These are phyloP conservation scores for Phacellophora camtschatica DNA, from an alignment of 30 jellyfish, hydroid and myxozoan species.

Conservation along the genomic window DNA sequence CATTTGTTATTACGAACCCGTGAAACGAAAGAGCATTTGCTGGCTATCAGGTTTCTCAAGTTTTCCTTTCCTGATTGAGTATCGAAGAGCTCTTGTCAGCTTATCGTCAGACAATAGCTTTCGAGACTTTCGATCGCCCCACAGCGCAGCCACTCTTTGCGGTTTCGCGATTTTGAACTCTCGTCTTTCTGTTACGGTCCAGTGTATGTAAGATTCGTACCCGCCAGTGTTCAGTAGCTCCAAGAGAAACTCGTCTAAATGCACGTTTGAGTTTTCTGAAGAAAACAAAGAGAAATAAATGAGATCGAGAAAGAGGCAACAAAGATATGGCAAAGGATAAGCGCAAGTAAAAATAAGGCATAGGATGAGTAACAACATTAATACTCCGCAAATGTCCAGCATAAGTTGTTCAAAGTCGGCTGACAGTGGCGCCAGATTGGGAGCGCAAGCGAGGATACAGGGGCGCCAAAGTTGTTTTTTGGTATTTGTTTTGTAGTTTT, in stretches of 20 bases:
- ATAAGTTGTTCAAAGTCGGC: no score
- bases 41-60: slow-evolving; percentile 49
- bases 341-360: no score
- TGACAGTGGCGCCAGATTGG: no score
- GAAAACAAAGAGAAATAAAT: background rate
- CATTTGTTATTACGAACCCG: background rate
- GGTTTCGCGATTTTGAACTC: slow-evolving; percentile 60
- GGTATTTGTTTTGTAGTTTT: no score
- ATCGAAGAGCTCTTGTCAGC: slow-evolving; percentile 36
- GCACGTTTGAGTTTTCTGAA: slow-evolving; percentile 9
- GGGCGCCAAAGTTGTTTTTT: no score
- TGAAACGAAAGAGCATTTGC: slow-evolving; percentile 29
- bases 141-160: slow-evolving; percentile 59
- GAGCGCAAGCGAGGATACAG: no score
- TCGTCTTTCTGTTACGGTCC: slow-evolving; percentile 54
- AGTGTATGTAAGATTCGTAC: slow-evolving; percentile 49
- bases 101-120: slow-evolving; percentile 47
- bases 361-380: no score
- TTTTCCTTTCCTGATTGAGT: slow-evolving; percentile 35
- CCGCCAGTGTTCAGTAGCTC: slow-evolving; percentile 54
- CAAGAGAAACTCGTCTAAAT: slow-evolving; percentile 40
- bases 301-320: background rate
- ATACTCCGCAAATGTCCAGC: no score
- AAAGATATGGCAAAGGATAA: no score
- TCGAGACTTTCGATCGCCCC: slow-evolving; percentile 68